A percentile compares a stretch with the other conserved stretches of the same genome.
Conservation (phyloP, 2,797 vertebrate genomes). For the Eleutherodactylus coqui region DNA sequence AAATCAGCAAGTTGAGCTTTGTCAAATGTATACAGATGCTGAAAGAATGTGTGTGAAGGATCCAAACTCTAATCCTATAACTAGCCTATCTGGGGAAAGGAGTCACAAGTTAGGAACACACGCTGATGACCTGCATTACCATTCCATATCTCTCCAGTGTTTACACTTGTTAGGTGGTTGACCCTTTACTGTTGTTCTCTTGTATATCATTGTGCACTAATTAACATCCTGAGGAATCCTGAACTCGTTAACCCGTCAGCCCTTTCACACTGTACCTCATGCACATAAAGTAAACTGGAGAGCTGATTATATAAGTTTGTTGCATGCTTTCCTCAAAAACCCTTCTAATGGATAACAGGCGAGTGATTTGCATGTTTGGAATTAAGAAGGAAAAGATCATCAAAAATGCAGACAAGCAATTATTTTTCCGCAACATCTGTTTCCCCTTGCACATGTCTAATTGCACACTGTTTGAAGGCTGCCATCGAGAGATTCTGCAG, state of each 20-base stretch:
- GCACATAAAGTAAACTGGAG: neutral
- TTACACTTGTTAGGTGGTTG: neutral
- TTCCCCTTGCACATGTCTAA: constrained; percentile 57
- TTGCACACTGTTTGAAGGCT: constrained; percentile 53
- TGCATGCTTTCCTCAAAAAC: neutral
- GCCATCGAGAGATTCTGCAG: constrained; percentile 39
- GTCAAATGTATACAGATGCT: neutral
- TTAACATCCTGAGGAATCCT: neutral
- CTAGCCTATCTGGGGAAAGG: neutral
- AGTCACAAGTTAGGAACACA: neutral
- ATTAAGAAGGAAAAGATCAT: constrained; percentile 55
- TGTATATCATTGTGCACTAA: neutral
- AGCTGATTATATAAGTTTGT: constrained; percentile 22
- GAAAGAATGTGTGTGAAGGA: neutral
- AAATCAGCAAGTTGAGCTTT: neutral
- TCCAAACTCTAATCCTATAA: neutral
- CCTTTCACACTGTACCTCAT: neutral
- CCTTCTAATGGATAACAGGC: constrained; percentile 20
- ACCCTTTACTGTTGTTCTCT: neutral
- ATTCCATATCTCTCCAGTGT: neutral
- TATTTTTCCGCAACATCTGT: constrained; percentile 61
- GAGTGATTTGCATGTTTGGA: constrained; percentile 59
- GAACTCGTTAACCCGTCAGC: neutral
- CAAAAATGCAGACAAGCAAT: constrained; percentile 61
- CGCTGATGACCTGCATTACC: neutral